Evolutionary conservation across 2,113 vertebrate species (phyloP).

Genomic region (Todiramphus chloris): DNA sequence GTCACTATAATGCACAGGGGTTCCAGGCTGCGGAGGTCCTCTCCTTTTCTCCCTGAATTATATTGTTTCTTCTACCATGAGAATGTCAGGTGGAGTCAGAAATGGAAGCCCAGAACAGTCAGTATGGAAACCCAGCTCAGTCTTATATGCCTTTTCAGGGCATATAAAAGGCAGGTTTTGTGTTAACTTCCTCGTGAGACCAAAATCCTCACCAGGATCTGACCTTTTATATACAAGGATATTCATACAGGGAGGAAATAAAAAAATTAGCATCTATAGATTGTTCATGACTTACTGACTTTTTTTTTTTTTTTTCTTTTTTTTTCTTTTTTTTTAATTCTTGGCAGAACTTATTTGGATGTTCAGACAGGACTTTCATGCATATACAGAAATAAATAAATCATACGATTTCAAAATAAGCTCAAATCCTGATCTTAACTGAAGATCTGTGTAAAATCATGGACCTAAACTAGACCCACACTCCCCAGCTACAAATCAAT

Average conservation of each 20-base stretch:
- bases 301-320: too few species aligned
- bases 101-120: not conserved
- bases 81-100: not conserved
- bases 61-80: fast-evolving
- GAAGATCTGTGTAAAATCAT: not conserved
- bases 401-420: not conserved
- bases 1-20: not conserved
- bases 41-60: not conserved
- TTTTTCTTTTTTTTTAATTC: too few species aligned
- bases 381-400: not conserved
- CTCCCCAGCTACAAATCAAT: not conserved
- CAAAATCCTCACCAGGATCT: not conserved
- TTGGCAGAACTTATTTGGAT: not conserved
- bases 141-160: not conserved
- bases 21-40: not conserved
- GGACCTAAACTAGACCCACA: not conserved
- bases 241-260: not conserved
- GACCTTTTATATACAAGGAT: not conserved
- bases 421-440: not conserved
- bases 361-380: not conserved
- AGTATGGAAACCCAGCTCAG: not conserved
- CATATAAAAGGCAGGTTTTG: not conserved
- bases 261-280: not conserved
- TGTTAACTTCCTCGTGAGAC: not conserved
- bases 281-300: not conserved